Conservation (phyloP, 2,888 invertebrate genomes). For the Pocota personata region DNA sequence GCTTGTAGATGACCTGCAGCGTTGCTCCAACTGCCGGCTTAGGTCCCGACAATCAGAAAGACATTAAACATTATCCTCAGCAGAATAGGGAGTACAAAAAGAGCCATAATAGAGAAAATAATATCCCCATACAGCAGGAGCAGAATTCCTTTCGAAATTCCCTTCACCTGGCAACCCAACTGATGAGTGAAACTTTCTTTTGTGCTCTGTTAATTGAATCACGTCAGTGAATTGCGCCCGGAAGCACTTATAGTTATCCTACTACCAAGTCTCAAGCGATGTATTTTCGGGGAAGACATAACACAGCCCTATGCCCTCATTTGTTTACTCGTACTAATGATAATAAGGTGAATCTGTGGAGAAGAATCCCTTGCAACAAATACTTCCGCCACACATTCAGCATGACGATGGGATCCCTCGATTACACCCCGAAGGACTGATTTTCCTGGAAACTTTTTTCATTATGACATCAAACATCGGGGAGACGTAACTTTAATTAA, state of each 20-base stretch:
- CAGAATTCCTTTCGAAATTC: slow-evolving; percentile 11
- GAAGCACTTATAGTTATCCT: slow-evolving; percentile 48
- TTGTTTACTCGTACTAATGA: slow-evolving; percentile 37
- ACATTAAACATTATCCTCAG: slow-evolving; percentile 60
- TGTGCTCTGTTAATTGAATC: slow-evolving; percentile 58
- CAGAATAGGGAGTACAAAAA: background rate
- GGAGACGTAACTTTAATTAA: slow-evolving; percentile 66
- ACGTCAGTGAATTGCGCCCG: slow-evolving; percentile 47
- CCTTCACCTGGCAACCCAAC: slow-evolving; percentile 15
- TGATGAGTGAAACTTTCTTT: slow-evolving; percentile 44
- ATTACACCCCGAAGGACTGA: slow-evolving; percentile 16
- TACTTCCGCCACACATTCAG: slow-evolving; percentile 11
- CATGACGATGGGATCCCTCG: background rate
- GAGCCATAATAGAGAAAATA: slow-evolving; percentile 5
- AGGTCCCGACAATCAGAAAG: slow-evolving; percentile 64
- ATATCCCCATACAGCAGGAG: background rate
- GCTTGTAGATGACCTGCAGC: slow-evolving; percentile 27
- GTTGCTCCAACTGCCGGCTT: slow-evolving; percentile 4
- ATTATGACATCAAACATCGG: slow-evolving; percentile 43
- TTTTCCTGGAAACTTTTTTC: slow-evolving; percentile 42
- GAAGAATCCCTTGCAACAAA: slow-evolving; percentile 18
- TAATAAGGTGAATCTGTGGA: slow-evolving; percentile 45
- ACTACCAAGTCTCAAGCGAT: background rate
- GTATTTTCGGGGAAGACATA: background rate
- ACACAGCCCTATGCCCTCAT: slow-evolving; percentile 24